Percentiles rank a stretch among this genome's conserved stretches.
phyloP scores from a whole-genome alignment of 2,113 vertebrate genomes.

The Centrocercus urophasianus region DNA sequence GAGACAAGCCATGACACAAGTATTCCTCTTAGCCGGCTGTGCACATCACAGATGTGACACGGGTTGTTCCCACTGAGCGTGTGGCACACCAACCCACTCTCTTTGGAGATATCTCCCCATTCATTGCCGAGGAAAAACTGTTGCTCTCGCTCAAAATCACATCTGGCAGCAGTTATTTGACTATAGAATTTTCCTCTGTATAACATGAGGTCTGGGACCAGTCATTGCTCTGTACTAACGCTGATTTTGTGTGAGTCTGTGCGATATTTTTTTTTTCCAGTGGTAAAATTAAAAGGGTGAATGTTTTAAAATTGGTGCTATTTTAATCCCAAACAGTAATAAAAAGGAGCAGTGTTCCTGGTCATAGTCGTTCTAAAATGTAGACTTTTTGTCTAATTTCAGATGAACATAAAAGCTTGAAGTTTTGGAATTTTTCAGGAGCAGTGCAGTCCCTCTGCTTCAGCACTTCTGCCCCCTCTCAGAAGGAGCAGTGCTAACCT shows the following conservation, averaged over 20 bases:
- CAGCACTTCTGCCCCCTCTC: background rate
- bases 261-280: background rate
- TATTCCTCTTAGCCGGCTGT: background rate
- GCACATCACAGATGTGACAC: background rate
- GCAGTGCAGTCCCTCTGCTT: background rate
- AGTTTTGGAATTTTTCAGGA: background rate
- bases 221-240: background rate
- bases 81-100: background rate
- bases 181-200: background rate
- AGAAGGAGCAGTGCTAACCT: background rate
- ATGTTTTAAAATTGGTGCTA: background rate
- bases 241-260: background rate
- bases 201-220: background rate
- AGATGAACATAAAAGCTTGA: background rate
- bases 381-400: background rate
- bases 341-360: background rate
- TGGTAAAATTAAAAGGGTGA: constrained; percentile 1
- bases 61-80: background rate
- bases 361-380: background rate
- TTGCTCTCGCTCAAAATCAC: constrained; percentile 35
- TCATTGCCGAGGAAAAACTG: constrained; percentile 26
- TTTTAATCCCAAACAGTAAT: background rate
- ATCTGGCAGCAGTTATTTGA: constrained; percentile 36
- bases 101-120: background rate
- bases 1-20: constrained; percentile 13